Conservation (phyloP, 2,888 invertebrate species). For the Tribolium freemani region DNA sequence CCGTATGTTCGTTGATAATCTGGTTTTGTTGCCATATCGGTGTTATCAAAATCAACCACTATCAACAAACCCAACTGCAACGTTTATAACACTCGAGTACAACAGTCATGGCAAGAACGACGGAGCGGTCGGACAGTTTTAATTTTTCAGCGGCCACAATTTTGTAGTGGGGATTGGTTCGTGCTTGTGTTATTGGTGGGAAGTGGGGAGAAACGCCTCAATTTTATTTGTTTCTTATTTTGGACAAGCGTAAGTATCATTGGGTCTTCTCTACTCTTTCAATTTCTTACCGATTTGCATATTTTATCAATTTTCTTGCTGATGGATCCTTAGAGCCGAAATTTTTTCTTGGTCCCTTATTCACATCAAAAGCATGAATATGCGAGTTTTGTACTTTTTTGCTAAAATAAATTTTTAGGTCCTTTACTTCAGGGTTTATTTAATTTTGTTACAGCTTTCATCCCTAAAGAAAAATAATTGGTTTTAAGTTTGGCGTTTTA, state of each 20-base stretch:
- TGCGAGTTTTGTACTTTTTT: too few relatives aligned
- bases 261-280: conserved; percentile 16
- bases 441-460: too few relatives aligned
- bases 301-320: not conserved
- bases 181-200: conserved; percentile 34
- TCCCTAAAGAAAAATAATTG: too few relatives aligned
- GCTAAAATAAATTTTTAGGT: too few relatives aligned
- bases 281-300: not conserved
- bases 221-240: conserved; percentile 54
- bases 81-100: conserved; percentile 33
- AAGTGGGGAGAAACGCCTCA: conserved; percentile 60
- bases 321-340: too few relatives aligned
- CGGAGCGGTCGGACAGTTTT: conserved; percentile 43
- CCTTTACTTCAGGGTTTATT: too few relatives aligned
- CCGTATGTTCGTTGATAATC: conserved; percentile 67
- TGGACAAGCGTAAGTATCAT: conserved; percentile 32
- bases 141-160: conserved; percentile 29
- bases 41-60: conserved; percentile 65
- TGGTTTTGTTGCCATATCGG: conserved; percentile 66
- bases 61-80: conserved; percentile 54
- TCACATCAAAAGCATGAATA: too few relatives aligned
- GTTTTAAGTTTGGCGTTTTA: too few relatives aligned
- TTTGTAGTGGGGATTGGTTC: conserved; percentile 24
- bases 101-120: conserved; percentile 41
- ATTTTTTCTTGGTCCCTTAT: too few relatives aligned